Evolutionary conservation across 2,888 invertebrate species (phyloP).

Genomic region (Chelonus formosanus): DNA sequence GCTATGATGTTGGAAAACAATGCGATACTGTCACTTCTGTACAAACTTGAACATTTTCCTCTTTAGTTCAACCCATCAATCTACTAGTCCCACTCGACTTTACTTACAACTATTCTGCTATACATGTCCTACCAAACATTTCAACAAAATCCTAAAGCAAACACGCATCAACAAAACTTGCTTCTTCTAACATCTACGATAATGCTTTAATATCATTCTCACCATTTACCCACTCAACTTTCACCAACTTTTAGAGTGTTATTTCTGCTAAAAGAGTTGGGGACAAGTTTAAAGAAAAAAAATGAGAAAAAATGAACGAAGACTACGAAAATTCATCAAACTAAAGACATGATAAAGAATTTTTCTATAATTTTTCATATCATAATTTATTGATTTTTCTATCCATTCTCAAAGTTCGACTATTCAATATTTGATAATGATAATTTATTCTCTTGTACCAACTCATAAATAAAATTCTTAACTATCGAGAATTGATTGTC

Average conservation of each 20-base stretch:
- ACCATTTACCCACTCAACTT: conserved; percentile 12
- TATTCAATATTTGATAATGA: too few relatives aligned
- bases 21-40: conserved; percentile 22
- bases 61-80: neutral
- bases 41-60: conserved; percentile 17
- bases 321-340: too few relatives aligned
- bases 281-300: neutral
- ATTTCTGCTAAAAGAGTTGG: neutral
- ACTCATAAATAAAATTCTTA: too few relatives aligned
- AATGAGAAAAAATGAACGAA: too few relatives aligned
- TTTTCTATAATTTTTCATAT: too few relatives aligned
- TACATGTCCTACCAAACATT: neutral
- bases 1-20: conserved; percentile 45
- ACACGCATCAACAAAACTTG: conserved; percentile 12
- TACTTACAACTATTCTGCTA: neutral
- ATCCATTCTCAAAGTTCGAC: too few relatives aligned
- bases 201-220: conserved; percentile 17
- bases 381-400: too few relatives aligned
- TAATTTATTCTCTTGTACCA: too few relatives aligned
- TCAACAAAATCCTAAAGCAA: too few relatives aligned
- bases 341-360: too few relatives aligned
- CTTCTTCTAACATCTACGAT: neutral
- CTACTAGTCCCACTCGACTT: too few relatives aligned
- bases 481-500: too few relatives aligned
- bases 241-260: neutral